These are phyloP conservation scores for Hydrolagus colliei DNA, from an alignment of 2,797 vertebrate species.

Conservation along the genomic window DNA sequence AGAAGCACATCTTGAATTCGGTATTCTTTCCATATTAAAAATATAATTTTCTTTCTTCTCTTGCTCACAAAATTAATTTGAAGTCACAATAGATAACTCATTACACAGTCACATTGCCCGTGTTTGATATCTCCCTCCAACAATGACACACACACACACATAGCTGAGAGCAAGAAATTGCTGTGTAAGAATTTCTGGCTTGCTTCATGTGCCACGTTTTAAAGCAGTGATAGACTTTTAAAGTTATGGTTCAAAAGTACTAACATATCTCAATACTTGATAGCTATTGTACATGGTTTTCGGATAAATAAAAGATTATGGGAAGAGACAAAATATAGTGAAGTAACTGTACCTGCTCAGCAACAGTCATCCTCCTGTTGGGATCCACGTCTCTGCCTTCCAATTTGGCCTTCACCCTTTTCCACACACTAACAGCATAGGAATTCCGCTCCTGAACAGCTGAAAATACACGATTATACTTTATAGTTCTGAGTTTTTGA, in stretches of 20 bases:
- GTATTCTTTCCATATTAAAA: too few species aligned
- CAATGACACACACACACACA: too few species aligned
- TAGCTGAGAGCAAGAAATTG: not conserved
- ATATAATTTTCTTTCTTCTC: too few species aligned
- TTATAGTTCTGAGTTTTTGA: not conserved
- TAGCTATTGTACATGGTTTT: not conserved
- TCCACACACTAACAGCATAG: conserved; percentile 97
- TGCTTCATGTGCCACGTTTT: not conserved
- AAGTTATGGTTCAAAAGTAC: too few species aligned
- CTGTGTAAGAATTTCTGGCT: not conserved
- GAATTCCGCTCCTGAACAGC: conserved; percentile 98
- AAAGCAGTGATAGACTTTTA: too few species aligned
- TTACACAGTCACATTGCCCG: not conserved
- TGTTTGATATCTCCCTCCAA: not conserved
- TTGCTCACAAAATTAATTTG: not conserved
- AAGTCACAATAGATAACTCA: not conserved
- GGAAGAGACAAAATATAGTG: not conserved
- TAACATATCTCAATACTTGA: too few species aligned
- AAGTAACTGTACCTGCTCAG: conserved; percentile 76
- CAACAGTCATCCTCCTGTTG: conserved; percentile 92
- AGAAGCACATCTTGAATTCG: not conserved
- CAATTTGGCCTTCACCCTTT: conserved; percentile 95
- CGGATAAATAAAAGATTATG: not conserved
- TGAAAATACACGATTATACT: conserved; percentile 43
- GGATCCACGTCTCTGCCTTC: conserved; percentile 93